Base-by-base conservation (phyloP, 1,140 invertebrate genomes). In the Pogonomyrmex barbatus region DNA sequence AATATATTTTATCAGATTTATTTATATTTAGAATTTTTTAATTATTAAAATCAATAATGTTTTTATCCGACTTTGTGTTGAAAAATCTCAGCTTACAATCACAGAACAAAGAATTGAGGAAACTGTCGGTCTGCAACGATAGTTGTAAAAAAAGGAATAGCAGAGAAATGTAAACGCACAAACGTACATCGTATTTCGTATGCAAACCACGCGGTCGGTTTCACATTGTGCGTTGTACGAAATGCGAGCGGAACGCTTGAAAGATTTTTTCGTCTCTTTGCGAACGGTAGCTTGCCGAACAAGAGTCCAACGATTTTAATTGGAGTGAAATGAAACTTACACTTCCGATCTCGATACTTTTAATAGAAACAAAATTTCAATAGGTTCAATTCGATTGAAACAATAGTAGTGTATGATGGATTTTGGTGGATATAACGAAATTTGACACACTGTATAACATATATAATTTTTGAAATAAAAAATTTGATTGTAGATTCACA, bases 171-270 rank as follows among this genome's bases (percentile, higher is more conserved):
- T 70, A 86, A 81, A 47, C 42, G 5, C 17, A 30, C 54, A 39
- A 79, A 68, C 84, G 50, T 58, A 71, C 47, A 36, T 47, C 30
- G 36, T 67, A 42, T 89, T 88, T 54, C 68, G 24, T 62, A 76
- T 77, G 76, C 83, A 86, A 89, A 82, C 45, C 62, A 70, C n/a
- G 60, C 14, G 52, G 75, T 81, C 77, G 73, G 82, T 88, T 63
- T 45, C 33, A 58, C 52, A 52, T 78, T 24, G 47, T 78, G 71
- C 62, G 87, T 86, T 88, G 88, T 42, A 47, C 47, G 60, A 78
- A 24, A 52, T 85, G 47, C 50, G 73, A 67, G 14, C 71, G 65
- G 36, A 9, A 8, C 8, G 45, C 17, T 54, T 30, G 58, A 77
- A 85, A 85, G 8, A 39, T 77, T 82, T 85, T 84, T 76, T 78